These are phyloP conservation scores for Hiodon alosoides DNA, from an alignment of 2,113 vertebrate species.

Conservation along the genomic window DNA sequence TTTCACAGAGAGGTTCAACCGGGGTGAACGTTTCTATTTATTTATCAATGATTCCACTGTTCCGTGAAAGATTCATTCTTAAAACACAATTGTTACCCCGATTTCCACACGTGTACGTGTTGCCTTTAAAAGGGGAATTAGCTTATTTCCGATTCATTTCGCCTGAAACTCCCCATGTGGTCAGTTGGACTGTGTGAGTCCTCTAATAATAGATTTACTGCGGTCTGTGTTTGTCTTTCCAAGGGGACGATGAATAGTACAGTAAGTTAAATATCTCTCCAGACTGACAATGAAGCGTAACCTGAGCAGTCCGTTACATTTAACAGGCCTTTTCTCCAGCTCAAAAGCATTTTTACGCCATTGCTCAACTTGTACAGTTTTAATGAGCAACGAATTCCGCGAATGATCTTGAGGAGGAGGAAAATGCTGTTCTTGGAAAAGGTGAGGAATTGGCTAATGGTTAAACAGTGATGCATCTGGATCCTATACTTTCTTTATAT, in stretches of 20 bases:
- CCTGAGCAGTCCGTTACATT: constrained; percentile 10
- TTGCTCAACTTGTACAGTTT: not conserved
- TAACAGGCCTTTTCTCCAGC: not conserved
- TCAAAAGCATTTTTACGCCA: not conserved
- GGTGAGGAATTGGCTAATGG: not conserved
- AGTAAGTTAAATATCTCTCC: not conserved
- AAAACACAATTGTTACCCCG: too few relatives aligned
- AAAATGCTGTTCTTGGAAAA: constrained; percentile 11
- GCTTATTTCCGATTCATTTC: not conserved
- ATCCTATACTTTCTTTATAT: too few relatives aligned
- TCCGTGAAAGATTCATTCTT: too few relatives aligned
- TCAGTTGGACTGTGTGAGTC: constrained; percentile 13
- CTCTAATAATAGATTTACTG: constrained; percentile 13
- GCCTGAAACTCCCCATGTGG: not conserved
- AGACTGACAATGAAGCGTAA: not conserved
- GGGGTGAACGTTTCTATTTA: too few relatives aligned
- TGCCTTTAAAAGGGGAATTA: not conserved
- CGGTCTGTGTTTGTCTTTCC: constrained; percentile 15
- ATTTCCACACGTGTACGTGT: not conserved
- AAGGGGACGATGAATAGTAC: constrained; percentile 8
- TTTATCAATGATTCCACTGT: not conserved
- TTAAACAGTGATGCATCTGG: not conserved
- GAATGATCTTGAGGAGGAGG: not conserved
- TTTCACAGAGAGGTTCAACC: too few relatives aligned
- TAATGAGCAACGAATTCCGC: not conserved